These are phyloP conservation scores for Scaptodrosophila lebanonensis DNA, from an alignment of 1,140 invertebrate species.

Conservation along the genomic window DNA sequence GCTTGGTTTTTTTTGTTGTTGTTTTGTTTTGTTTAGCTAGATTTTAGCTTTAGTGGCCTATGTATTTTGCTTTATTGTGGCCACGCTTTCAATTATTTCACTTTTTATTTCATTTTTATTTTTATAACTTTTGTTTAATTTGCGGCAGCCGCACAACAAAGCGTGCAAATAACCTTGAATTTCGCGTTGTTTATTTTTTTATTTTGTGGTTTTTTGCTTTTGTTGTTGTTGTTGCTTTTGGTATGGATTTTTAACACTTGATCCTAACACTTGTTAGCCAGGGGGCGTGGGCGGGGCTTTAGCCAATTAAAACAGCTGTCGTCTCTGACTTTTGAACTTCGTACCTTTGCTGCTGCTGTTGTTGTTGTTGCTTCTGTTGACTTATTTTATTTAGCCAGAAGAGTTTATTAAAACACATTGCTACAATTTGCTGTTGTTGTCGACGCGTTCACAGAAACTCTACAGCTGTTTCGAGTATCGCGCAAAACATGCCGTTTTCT, in stretches of 20 bases:
- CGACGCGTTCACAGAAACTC: conserved; percentile 2
- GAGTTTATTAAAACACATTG: conserved; percentile 61
- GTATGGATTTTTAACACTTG: conserved; percentile 34
- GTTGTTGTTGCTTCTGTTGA: conserved; percentile 6
- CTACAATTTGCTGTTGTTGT: conserved; percentile 1
- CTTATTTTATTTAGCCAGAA: conserved; percentile 54
- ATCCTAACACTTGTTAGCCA: neutral
- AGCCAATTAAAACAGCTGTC: too few relatives aligned
- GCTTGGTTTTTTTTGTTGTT: too few relatives aligned
- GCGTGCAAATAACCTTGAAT: too few relatives aligned
- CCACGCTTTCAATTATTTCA: too few relatives aligned
- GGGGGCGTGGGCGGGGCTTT: too few relatives aligned
- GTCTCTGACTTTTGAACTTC: too few relatives aligned
- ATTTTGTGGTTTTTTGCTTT: conserved; percentile 1
- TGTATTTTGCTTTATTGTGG: conserved; percentile 2
- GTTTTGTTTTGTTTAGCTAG: neutral
- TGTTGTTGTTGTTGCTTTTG: conserved; percentile 5
- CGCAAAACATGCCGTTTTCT: too few relatives aligned
- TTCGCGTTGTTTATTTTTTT: neutral
- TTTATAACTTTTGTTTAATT: conserved; percentile 9
- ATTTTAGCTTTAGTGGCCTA: conserved; percentile 2
- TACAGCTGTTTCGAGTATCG: conserved; percentile 33
- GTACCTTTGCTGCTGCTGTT: conserved; percentile 24
- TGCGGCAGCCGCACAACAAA: too few relatives aligned
- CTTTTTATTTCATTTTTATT: conserved; percentile 15